Evolutionary conservation across 2,888 invertebrate genomes (phyloP).

Genomic region (Mongoloraphidia duomilia): DNA sequence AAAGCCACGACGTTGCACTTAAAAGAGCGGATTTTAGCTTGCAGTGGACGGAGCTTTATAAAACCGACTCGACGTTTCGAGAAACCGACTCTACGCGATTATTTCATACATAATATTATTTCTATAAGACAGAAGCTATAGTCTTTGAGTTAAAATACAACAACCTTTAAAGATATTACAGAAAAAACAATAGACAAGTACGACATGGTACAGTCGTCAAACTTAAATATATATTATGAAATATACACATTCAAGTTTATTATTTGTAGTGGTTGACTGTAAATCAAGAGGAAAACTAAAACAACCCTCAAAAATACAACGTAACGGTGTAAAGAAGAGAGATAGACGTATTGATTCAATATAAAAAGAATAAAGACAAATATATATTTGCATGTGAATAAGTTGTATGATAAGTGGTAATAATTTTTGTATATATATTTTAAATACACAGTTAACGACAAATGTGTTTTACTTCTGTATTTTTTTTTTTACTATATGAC

Average conservation of each 20-base stretch:
- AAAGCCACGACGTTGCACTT: no score
- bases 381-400: not conserved
- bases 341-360: no score
- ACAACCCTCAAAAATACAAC: no score
- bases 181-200: constrained; percentile 33
- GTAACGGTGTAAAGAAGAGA: no score
- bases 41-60: no score
- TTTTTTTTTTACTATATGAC: no score
- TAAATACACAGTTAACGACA: constrained; percentile 1
- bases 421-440: constrained; percentile 3
- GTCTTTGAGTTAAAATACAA: not conserved
- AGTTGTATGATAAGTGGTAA: constrained; percentile 3
- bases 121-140: not conserved
- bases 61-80: no score
- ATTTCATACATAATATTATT: not conserved
- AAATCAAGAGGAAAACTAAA: no score
- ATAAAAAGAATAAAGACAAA: no score
- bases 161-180: not conserved
- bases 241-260: no score
- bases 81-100: not conserved
- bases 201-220: constrained; percentile 26
- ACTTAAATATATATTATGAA: not conserved
- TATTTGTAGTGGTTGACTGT: no score
- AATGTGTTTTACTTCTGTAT: not conserved
- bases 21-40: no score